A percentile compares a stretch with the other conserved stretches of the same genome.
Evolutionary conservation across 2,113 vertebrate genomes (phyloP).

Genomic region (Phalacrocorax pelagicus): DNA sequence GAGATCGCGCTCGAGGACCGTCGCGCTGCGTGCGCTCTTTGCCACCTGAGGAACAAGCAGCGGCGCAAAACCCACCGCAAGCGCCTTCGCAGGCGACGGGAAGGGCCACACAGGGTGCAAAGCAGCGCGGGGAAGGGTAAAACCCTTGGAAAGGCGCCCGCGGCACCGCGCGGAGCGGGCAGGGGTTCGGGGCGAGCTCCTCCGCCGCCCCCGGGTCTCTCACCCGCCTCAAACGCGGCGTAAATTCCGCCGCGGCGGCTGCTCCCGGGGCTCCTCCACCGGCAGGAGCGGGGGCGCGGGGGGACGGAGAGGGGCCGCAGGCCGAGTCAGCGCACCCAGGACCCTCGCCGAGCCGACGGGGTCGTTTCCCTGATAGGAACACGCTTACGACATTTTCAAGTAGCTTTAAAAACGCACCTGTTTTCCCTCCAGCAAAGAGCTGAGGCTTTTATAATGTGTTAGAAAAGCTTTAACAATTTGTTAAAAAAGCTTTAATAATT

Average conservation of each 20-base stretch:
- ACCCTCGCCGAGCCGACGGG: not conserved
- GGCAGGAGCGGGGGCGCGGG: not conserved
- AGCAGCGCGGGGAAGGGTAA: not conserved
- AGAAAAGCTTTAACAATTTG: not conserved
- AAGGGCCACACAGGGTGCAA: not conserved
- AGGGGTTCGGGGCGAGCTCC: not conserved
- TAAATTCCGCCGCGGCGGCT: not conserved
- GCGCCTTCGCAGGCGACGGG: accelerated
- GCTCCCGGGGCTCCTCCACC: not conserved
- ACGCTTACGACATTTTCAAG: too few relatives aligned
- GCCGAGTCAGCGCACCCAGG: too few relatives aligned
- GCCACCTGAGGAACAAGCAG: not conserved
- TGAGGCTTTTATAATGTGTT: not conserved
- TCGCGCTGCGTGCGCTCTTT: not conserved
- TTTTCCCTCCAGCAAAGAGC: not conserved
- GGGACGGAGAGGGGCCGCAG: not conserved
- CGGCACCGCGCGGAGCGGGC: not conserved
- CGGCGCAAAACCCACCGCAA: not conserved
- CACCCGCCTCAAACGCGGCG: not conserved
- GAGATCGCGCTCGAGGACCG: not conserved
- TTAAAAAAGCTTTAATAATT: not conserved
- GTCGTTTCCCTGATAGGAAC: not conserved
- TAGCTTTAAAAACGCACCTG: not conserved
- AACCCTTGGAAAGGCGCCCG: not conserved
- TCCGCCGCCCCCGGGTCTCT: not conserved